Percentiles rank a stretch among this genome's conserved stretches.
phyloP scores from a whole-genome alignment of 2,888 invertebrate genomes.

The Calephelis perditalis region DNA sequence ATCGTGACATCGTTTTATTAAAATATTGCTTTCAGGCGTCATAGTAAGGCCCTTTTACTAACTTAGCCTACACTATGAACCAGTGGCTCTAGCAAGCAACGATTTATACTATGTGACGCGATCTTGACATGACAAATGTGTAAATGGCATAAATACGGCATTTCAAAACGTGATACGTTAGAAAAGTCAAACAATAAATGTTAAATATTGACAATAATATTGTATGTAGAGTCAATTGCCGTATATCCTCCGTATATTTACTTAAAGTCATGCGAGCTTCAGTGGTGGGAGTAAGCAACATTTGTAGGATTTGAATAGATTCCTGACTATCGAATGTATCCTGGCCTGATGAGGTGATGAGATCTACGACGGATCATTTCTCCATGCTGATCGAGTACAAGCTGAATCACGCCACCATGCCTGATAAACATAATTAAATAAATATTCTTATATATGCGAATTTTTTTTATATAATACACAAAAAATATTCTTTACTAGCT shows the following conservation, averaged over 20 bases:
- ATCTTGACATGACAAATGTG: background rate
- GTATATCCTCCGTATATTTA: background rate
- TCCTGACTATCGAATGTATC: background rate
- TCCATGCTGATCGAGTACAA: constrained; percentile 78
- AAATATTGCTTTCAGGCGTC: no score
- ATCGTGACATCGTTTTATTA: no score
- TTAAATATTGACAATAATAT: background rate
- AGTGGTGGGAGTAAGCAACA: background rate
- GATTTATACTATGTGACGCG: no score
- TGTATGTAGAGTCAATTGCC: background rate
- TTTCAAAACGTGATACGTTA: background rate
- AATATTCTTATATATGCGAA: background rate
- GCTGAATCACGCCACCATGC: constrained; percentile 91
- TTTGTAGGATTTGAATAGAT: constrained; percentile 1
- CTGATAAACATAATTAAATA: constrained; percentile 56
- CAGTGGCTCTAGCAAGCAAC: no score
- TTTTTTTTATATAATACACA: no score
- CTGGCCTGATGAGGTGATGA: background rate
- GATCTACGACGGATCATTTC: background rate
- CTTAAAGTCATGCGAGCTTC: background rate
- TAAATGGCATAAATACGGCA: background rate
- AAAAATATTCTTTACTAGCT: no score
- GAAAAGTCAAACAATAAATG: background rate
- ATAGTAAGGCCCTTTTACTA: no score
- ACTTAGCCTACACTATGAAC: no score